These are phyloP conservation scores for Lithophane semibrunnea DNA, from an alignment of 2,888 invertebrate species.

Conservation along the genomic window DNA sequence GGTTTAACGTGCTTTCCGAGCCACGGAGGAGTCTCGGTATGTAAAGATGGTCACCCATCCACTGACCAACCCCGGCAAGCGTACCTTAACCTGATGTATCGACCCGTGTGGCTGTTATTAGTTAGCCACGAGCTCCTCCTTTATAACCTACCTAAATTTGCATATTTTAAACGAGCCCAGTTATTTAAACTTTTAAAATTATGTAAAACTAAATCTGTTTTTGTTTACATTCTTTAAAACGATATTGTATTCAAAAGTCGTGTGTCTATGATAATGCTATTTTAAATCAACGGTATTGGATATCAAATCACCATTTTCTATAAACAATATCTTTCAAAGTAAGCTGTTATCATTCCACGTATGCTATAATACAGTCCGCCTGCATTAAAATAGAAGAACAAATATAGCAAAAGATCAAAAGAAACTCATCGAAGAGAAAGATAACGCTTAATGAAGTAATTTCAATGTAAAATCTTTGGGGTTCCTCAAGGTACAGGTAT, in stretches of 20 bases:
- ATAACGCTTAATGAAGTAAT: constrained; percentile 61
- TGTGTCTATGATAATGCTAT: constrained; percentile 8
- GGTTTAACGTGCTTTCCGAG: too few species aligned
- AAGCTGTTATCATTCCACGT: constrained; percentile 42
- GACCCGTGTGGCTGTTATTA: too few species aligned
- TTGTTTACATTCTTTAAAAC: not conserved
- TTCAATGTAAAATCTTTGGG: constrained; percentile 67
- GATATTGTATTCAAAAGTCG: constrained; percentile 21
- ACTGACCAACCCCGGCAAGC: too few species aligned
- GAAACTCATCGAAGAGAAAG: constrained; percentile 41
- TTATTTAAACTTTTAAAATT: constrained; percentile 18
- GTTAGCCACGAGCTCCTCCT: too few species aligned
- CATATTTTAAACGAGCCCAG: constrained; percentile 4
- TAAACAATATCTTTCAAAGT: constrained; percentile 20
- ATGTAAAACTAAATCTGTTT: constrained; percentile 1
- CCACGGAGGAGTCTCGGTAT: too few species aligned
- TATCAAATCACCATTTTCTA: constrained; percentile 27
- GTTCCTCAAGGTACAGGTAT: constrained; percentile 77
- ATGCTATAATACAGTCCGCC: constrained; percentile 51
- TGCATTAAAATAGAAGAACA: constrained; percentile 33
- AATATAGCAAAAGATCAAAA: constrained; percentile 59
- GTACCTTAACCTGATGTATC: too few species aligned
- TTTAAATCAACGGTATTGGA: not conserved
- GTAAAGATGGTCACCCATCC: too few species aligned
- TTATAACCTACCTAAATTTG: not conserved